Percentiles rank a stretch among this genome's conserved stretches.
phyloP scores from a whole-genome alignment of 2,888 invertebrate species.

The Bimastos eiseni region DNA sequence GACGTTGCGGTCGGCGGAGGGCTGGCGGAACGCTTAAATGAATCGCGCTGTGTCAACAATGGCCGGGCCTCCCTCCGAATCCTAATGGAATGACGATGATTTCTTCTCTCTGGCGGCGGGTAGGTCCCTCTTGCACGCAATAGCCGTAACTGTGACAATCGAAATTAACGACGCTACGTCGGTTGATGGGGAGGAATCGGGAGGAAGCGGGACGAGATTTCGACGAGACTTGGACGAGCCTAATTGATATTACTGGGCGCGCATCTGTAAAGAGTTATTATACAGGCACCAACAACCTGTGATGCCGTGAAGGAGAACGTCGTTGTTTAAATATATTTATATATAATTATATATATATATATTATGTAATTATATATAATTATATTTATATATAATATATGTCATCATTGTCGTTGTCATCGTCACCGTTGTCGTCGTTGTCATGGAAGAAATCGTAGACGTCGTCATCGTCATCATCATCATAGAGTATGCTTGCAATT shows the following conservation, averaged over 20 bases:
- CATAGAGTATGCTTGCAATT: no score
- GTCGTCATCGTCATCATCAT: neutral
- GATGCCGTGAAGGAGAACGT: neutral
- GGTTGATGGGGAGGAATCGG: neutral
- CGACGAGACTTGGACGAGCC: neutral
- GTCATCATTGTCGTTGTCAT: neutral
- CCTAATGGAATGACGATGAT: constrained; percentile 1
- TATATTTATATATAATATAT: no score
- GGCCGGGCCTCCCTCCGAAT: neutral
- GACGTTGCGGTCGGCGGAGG: neutral
- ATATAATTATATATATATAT: no score
- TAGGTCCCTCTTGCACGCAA: neutral
- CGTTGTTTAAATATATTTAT: no score
- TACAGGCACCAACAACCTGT: neutral
- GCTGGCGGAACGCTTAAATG: constrained; percentile 6
- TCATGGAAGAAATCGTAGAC: neutral
- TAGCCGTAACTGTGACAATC: neutral
- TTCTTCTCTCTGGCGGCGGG: neutral
- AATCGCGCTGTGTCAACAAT: constrained; percentile 13
- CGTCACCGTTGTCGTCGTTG: neutral
- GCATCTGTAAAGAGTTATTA: neutral
- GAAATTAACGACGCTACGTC: neutral
- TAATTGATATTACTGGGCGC: constrained; percentile 2
- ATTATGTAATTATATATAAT: no score
- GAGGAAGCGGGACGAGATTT: neutral